Percentiles rank a stretch among this genome's conserved stretches.
These are phyloP conservation scores for Thaumatotibia leucotreta DNA, from an alignment of 1,140 invertebrate genomes.

Conservation along the genomic window DNA sequence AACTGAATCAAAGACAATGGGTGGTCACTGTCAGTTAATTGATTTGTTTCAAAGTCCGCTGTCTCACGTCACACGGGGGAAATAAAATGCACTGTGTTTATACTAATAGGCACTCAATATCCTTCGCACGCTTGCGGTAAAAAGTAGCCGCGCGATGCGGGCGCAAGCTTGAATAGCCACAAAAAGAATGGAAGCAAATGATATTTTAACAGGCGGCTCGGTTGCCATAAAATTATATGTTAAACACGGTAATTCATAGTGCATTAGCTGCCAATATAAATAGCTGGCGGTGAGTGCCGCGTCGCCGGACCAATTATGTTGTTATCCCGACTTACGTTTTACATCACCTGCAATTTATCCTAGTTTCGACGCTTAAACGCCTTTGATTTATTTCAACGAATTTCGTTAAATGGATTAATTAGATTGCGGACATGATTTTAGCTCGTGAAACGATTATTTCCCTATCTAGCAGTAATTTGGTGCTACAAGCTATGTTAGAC, in stretches of 20 bases:
- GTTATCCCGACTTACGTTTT: constrained; percentile 23
- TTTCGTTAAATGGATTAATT: constrained; percentile 1
- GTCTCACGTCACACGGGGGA: neutral
- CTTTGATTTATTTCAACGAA: neutral
- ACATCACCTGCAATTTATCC: constrained; percentile 2
- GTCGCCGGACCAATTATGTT: constrained; percentile 29
- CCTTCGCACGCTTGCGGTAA: neutral
- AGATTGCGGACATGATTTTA: neutral
- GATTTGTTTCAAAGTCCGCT: constrained; percentile 40
- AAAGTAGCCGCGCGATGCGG: neutral
- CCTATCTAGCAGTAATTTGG: no score
- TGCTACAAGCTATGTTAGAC: no score
- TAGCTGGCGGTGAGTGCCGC: constrained; percentile 16
- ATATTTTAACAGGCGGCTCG: constrained; percentile 33
- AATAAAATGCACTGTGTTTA: neutral
- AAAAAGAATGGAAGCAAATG: constrained; percentile 36
- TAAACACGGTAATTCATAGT: constrained; percentile 38
- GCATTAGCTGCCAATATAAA: constrained; percentile 36
- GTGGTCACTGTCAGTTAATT: constrained; percentile 47
- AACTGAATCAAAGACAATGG: constrained; percentile 60
- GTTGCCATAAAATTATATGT: constrained; percentile 41
- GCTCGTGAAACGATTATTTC: neutral
- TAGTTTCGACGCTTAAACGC: neutral
- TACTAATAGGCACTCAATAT: constrained; percentile 13
- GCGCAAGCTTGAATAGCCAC: constrained; percentile 26